Percentiles rank a stretch among this genome's conserved stretches.
phyloP scores from a whole-genome alignment of 2,113 vertebrate genomes.

The Noturus placidus region DNA sequence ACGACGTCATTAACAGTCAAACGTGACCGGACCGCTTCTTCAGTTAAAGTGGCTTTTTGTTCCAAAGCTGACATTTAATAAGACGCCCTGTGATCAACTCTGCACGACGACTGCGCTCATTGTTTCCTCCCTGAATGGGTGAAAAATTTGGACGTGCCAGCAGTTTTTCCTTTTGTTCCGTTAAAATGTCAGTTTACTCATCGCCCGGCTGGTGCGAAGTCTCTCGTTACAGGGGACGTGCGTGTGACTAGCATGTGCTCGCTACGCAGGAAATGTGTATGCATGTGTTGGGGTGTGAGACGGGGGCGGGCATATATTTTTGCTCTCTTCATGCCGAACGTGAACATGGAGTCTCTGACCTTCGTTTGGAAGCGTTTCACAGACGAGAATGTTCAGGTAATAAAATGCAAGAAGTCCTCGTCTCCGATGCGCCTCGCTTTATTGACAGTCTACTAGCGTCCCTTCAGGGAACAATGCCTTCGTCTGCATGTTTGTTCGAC shows the following conservation, averaged over 20 bases:
- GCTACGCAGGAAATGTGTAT: background rate
- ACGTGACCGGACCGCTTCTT: background rate
- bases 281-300: background rate
- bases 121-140: slow-evolving; percentile 3
- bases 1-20: background rate
- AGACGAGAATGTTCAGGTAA: slow-evolving; percentile 25
- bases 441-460: slow-evolving; percentile 26
- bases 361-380: slow-evolving; percentile 2
- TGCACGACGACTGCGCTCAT: background rate
- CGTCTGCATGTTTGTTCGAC: background rate
- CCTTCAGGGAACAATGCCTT: slow-evolving; percentile 16
- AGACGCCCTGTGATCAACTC: background rate
- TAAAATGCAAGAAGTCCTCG: slow-evolving; percentile 13
- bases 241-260: slow-evolving; percentile 4
- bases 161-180: slow-evolving; percentile 21
- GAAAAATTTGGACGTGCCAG: slow-evolving; percentile 5
- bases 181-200: slow-evolving; percentile 41
- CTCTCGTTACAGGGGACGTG: slow-evolving; percentile 22
- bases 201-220: background rate
- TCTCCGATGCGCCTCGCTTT: slow-evolving; percentile 7
- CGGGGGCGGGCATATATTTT: background rate
- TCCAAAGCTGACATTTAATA: slow-evolving; percentile 4
- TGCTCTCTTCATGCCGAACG: slow-evolving; percentile 19
- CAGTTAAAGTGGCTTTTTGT: slow-evolving; percentile 22
- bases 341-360: slow-evolving; percentile 5